phyloP scores from a whole-genome alignment of 2,888 invertebrate genomes.

The Malacosoma neustria region DNA sequence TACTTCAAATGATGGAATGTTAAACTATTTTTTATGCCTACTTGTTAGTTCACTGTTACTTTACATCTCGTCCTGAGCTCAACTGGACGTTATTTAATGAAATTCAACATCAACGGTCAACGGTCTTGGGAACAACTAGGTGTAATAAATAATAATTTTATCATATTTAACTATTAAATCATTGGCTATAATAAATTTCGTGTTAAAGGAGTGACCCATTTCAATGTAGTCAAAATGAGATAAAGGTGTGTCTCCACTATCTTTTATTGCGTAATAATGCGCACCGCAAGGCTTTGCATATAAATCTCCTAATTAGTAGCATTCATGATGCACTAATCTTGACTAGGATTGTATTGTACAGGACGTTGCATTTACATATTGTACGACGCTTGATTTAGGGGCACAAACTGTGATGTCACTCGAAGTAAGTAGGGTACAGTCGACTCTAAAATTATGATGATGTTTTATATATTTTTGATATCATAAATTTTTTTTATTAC shows the following conservation, averaged over 20 bases:
- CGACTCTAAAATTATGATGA: conserved; percentile 1
- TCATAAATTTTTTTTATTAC: no score
- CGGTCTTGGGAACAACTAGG: conserved; percentile 31
- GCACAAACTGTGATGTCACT: conserved; percentile 27
- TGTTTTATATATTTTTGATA: no score
- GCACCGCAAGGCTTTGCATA: conserved; percentile 69
- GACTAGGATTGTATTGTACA: conserved; percentile 37
- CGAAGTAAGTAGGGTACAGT: conserved; percentile 10
- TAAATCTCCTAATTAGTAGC: conserved; percentile 69
- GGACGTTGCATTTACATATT: background rate
- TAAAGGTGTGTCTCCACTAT: conserved; percentile 48
- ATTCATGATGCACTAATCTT: conserved; percentile 63
- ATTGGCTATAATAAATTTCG: conserved; percentile 60
- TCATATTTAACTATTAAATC: conserved; percentile 54
- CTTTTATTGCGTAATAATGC: conserved; percentile 66
- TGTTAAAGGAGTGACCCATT: conserved; percentile 65
- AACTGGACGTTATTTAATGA: background rate
- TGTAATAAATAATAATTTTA: conserved; percentile 60
- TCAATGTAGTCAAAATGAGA: conserved; percentile 38
- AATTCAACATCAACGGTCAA: conserved; percentile 24
- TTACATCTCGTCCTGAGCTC: no score
- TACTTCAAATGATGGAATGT: no score
- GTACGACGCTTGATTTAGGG: conserved; percentile 47
- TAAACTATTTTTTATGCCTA: no score
- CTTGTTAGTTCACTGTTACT: no score